These are phyloP conservation scores for Paracyclopina nana DNA, from an alignment of 1,140 invertebrate genomes.

Conservation along the genomic window DNA sequence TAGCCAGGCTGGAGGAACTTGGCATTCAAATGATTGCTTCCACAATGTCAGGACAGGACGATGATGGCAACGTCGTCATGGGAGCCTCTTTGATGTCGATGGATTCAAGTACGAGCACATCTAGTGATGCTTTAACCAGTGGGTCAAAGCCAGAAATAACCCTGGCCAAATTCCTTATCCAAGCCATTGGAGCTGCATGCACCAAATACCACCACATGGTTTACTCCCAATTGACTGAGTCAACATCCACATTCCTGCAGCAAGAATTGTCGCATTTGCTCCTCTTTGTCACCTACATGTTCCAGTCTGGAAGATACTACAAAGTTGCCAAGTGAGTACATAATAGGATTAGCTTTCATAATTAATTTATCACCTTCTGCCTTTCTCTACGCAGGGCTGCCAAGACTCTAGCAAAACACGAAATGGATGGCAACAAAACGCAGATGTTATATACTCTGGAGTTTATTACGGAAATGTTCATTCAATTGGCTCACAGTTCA, in stretches of 20 bases:
- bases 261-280: background rate
- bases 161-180: constrained; percentile 9
- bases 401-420: background rate
- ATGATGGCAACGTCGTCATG: too few relatives aligned
- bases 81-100: too few relatives aligned
- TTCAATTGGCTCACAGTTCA: constrained; percentile 1
- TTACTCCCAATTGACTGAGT: background rate
- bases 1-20: constrained; percentile 9
- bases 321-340: constrained; percentile 8
- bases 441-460: constrained; percentile 2
- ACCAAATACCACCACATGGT: constrained; percentile 9
- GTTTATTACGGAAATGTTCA: background rate
- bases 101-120: background rate
- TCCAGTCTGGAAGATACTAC: constrained; percentile 2
- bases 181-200: constrained; percentile 9
- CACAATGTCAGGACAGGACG: background rate
- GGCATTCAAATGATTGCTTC: background rate
- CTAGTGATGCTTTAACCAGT: background rate
- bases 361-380: too few relatives aligned
- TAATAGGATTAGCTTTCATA: too few relatives aligned
- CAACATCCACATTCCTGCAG: background rate
- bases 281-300: constrained; percentile 12
- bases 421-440: background rate
- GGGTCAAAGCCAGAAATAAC: background rate
- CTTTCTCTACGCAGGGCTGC: too few relatives aligned